Percentiles rank a stretch among this genome's conserved stretches.
These are phyloP conservation scores for Brachyhypopomus gauderio DNA, from an alignment of 2,113 vertebrate genomes.

Conservation along the genomic window DNA sequence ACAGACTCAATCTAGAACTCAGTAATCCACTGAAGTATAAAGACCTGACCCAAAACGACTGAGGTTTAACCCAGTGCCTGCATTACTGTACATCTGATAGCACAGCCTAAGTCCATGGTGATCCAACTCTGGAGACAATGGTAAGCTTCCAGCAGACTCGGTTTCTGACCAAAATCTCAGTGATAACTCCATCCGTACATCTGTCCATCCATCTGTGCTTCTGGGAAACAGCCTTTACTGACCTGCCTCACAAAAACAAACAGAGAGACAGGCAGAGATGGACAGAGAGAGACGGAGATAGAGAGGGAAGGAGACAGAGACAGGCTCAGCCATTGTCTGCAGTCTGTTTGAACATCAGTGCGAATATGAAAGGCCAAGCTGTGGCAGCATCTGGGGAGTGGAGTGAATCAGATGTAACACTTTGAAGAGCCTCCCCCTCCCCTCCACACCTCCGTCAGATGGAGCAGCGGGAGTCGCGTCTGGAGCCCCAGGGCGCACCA, in stretches of 20 bases:
- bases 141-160: neutral
- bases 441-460: neutral
- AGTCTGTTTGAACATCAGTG: conserved; percentile 65
- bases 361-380: conserved; percentile 47
- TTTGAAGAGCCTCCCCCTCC: conserved; percentile 25
- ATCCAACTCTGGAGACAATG: neutral
- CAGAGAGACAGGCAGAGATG: neutral
- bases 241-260: neutral
- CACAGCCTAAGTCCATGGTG: too few relatives aligned
- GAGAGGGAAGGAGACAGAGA: conserved; percentile 14
- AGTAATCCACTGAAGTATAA: conserved; percentile 2
- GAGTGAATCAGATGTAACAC: conserved; percentile 29
- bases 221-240: neutral
- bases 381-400: conserved; percentile 2
- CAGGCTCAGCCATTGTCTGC: conserved; percentile 24
- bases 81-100: neutral
- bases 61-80: neutral
- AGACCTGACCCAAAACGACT: too few relatives aligned
- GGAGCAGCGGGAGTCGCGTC: conserved; percentile 15
- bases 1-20: neutral
- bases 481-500: neutral
- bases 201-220: too few relatives aligned
- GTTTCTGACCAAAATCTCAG: neutral
- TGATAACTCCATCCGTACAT: neutral
- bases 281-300: neutral